Percentiles rank a stretch among this genome's conserved stretches.
Evolutionary conservation across 2,888 invertebrate species (phyloP).

Genomic region (Disparrhopalites patrizii): DNA sequence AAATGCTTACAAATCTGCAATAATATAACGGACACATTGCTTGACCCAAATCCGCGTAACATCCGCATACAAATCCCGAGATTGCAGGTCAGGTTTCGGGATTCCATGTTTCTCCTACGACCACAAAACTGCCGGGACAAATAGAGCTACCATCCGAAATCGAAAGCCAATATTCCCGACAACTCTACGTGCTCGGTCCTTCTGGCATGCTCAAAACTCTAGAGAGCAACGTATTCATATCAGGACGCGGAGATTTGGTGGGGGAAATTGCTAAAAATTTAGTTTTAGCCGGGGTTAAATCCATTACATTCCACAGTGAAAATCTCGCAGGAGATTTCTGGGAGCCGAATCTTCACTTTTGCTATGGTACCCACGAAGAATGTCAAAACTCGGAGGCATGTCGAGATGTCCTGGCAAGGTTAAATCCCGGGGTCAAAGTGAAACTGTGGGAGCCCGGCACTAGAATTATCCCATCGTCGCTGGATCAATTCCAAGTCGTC

Average conservation of each 20-base stretch:
- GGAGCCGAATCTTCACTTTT: not conserved
- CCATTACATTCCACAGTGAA: not conserved
- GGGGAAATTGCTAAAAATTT: constrained; percentile 5
- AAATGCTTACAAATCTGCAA: too few species aligned
- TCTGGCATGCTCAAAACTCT: not conserved
- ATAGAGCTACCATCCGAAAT: too few species aligned
- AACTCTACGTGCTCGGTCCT: not conserved
- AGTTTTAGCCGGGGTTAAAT: not conserved
- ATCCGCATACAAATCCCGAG: too few species aligned
- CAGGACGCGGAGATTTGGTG: not conserved
- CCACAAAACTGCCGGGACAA: too few species aligned
- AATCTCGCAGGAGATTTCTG: too few species aligned
- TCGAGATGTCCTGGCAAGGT: not conserved
- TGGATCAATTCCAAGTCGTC: not conserved
- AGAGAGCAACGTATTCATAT: not conserved
- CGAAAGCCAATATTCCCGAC: not conserved
- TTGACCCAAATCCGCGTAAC: too few species aligned
- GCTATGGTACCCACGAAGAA: not conserved
- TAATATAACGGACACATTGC: too few species aligned
- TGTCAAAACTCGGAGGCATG: not conserved
- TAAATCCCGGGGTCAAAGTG: not conserved
- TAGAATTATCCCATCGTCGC: not conserved
- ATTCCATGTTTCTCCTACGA: too few species aligned
- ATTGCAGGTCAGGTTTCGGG: too few species aligned
- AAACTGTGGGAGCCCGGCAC: not conserved